Base-by-base conservation (phyloP, 2,888 invertebrate species). In the Patella depressa region DNA sequence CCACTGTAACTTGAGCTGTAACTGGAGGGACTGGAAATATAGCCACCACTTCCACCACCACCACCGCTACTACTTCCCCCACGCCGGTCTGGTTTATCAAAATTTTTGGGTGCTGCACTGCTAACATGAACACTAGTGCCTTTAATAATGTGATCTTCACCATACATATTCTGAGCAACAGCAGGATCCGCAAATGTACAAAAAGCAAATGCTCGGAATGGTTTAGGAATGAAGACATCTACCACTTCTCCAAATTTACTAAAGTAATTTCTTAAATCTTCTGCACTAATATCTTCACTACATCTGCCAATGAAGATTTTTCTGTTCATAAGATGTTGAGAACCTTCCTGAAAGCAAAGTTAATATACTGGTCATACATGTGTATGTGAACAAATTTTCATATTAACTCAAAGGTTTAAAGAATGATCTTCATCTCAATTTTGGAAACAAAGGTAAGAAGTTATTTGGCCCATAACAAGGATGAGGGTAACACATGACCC, bases 281-380 rank as follows among this genome's bases (percentile, higher is more conserved):
- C 97, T 73, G 96, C 95, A 54, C 95, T 95, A 91, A 97, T 95
- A 90, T 97, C 97, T 93, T 97, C 97, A 70, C 97, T 96, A 91
- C 97, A 96, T 85, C 98, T 94, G 65, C 98, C 98, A 83, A 98
- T 96, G 93, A 98, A 98, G 83, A 98, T 96, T 93, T 97, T 97
- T 91, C 96, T 82, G 78, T 88, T 90, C 74, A 88, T 85, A 77
- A 88, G 81, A 72, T 86, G 87, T 71, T 86, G 86, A 55, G 87
- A 85, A 72, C 89, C 89, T 78, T 89, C 90, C 89, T 91, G 85
- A 12, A 78, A 53, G 17, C 12, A 7, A 75, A 29, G 15, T 45
- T 15, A 19, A n/a, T n/a, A 53, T 11, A 72, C 11, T 54, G 0
- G n/a, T 7, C 55, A 53, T 17, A 53, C n/a, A 53, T 19, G 59